Base-by-base conservation (phyloP, 2,113 vertebrate species). In the Xenus cinereus region DNA sequence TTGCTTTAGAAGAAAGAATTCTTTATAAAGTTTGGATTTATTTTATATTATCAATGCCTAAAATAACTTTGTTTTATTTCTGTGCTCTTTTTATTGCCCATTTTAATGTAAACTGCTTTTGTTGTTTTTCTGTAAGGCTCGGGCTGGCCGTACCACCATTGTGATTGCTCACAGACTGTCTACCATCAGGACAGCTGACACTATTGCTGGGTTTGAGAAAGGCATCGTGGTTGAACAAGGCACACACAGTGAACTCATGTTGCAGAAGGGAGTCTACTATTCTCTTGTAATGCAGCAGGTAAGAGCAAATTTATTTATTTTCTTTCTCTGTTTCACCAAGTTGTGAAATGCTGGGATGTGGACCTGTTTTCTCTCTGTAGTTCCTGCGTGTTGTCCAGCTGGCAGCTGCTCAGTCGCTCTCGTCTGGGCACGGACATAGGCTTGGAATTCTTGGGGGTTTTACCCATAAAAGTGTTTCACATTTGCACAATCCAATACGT, bases 131-230 rank as follows among this genome's bases (percentile, higher is more conserved):
- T n/a, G 21, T 39, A 83, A 98, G 98, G 98, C 98, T 79, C 97
- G 97, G 56, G 32, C 98, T 89, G 98, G 98, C 4, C 98, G 98
- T 23, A 98, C 98, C n/a, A 98, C 98, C 19, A 98, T 98, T 77
- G 97, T 98, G 84, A 98, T 98, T 84, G 98, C 98, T 83, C 98
- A 98, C 79, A 98, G 98, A 8, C 89, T 98, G 43, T 98, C 98
- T 6, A 98, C 98, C 24, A 96, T 98, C 89, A 97, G 97, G 53
- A 97, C 97, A 26, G 98, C 98, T 57, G 98, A 98, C 90, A 92
- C 98, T 30, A 98, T 98, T 66, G 98, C 98, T 68, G 97, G 96
- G 1, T 97, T 98, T 95, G 96, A 97, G 37, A 97, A 98, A 9
- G 98, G 98, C 1, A 4, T 97, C 2, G 88, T 98, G 39, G 96